Conservation (phyloP, 2,888 invertebrate species). For the Helicoverpa assulta region DNA sequence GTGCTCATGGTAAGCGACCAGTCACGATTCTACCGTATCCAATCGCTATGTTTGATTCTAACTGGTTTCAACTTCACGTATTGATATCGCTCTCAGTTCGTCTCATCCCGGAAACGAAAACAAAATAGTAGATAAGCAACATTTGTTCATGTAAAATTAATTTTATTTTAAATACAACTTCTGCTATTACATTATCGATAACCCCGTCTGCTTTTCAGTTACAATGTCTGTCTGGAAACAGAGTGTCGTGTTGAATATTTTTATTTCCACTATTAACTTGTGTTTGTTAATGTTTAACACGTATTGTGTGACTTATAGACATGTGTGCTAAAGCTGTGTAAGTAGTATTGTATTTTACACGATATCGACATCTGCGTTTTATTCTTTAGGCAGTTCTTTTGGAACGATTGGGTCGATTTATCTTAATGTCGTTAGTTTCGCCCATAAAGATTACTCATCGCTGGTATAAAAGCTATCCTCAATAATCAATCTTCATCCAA, state of each 20-base stretch:
- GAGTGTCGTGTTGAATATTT: constrained; percentile 65
- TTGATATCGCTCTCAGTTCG: constrained; percentile 49
- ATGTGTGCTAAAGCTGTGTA: constrained; percentile 75
- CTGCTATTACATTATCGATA: constrained; percentile 61
- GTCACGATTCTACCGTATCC: constrained; percentile 42
- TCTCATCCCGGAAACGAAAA: constrained; percentile 51
- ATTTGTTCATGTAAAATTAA: constrained; percentile 41
- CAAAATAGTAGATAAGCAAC: constrained; percentile 54
- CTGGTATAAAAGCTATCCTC: neutral
- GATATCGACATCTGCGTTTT: constrained; percentile 8
- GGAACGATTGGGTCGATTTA: neutral
- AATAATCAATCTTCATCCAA: neutral
- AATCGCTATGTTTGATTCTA: constrained; percentile 34
- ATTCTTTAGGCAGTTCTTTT: constrained; percentile 1
- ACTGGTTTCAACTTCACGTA: constrained; percentile 47
- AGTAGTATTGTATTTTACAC: constrained; percentile 59
- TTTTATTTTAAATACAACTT: constrained; percentile 55
- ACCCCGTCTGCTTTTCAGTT: constrained; percentile 74
- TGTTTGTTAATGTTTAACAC: constrained; percentile 55
- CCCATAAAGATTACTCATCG: neutral
- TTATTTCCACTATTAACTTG: constrained; percentile 63
- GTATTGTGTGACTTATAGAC: constrained; percentile 50
- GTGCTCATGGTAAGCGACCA: constrained; percentile 24
- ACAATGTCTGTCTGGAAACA: constrained; percentile 68
- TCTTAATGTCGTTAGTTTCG: neutral